Conservation (phyloP, 2,113 vertebrate genomes). For the Pachycephala philippinensis region DNA sequence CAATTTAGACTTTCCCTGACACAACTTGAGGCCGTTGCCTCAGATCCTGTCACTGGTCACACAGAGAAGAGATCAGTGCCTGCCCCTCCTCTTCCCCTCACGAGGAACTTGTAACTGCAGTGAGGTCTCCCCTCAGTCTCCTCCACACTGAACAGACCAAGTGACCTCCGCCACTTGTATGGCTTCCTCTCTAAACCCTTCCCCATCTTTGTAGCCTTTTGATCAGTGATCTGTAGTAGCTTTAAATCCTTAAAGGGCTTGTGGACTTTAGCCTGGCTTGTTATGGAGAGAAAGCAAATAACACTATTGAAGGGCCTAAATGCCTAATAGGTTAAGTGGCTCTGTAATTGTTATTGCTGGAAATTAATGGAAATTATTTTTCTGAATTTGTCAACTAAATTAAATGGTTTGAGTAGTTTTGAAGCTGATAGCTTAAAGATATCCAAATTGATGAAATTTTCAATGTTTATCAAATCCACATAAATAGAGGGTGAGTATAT, state of each 20-base stretch:
- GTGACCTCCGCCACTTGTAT: background rate
- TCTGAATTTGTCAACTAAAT: background rate
- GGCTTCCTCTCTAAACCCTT: background rate
- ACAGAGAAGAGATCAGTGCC: background rate
- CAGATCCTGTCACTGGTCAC: accelerated
- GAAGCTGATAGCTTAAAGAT: background rate
- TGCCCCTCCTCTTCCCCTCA: background rate
- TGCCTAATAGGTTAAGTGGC: background rate
- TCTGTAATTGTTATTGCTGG: background rate
- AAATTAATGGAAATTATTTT: background rate
- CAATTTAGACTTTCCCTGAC: background rate
- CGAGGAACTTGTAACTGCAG: accelerated
- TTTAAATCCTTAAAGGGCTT: background rate
- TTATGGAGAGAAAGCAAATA: background rate
- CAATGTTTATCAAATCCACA: background rate
- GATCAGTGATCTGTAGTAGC: background rate
- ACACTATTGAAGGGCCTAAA: too few relatives aligned
- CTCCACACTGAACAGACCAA: background rate
- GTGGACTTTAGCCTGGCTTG: background rate
- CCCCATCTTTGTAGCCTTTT: background rate
- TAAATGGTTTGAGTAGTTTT: background rate
- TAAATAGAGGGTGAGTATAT: background rate
- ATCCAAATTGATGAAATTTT: background rate
- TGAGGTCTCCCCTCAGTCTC: background rate
- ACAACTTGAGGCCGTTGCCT: background rate